Evolutionary conservation across 2,888 invertebrate species (phyloP), one percentile per base, ranked within the genome.

Genomic region (Nemoura dubitans): DNA sequence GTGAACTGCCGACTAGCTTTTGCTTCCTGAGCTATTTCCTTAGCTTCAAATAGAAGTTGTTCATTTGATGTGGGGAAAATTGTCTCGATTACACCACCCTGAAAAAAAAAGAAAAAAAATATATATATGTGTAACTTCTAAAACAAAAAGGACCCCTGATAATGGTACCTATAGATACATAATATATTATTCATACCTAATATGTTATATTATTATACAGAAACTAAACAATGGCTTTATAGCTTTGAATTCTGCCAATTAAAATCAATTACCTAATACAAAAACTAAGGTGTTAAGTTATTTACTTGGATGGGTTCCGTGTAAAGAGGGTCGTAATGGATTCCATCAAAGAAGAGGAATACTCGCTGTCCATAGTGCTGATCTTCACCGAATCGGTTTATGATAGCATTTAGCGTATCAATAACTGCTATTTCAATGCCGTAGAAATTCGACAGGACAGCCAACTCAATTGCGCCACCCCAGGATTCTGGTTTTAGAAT

Each of bases 391-490:
- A 98, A 98, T 89, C 97, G 94, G 91, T 98, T 98, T 87, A 98
- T 96, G 88, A 97, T 96, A 78, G 95, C 96, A 91, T 97, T 97
- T 89, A 97, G 94, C 84, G 97, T 97, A 91, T 98, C 97, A 2
- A 98, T 97, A 0, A 98, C 98, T 88, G 96, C 98, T 91, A 99
- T 98, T 93, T 99, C 98, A 86, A 98, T 92, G 27, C 96, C 96
- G 91, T 97, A 98, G 91, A 96, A 96, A 90, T 95, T 94, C 0
- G 97, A 96, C 42, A 99, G 92, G 88, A 99, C 92, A 0, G 98
- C 95, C 42, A 98, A 93, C 92, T 99, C 99, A 89, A 99, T 99
- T 87, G 97, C 98, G 88, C 99, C 99, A 88, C 98, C 98, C 99
- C 99, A 99, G 0, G 97, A 96, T 89, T 96, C 96, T 0, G 96